Conservation (phyloP, 2,888 invertebrate genomes). For the Drosophila sordidapex region DNA sequence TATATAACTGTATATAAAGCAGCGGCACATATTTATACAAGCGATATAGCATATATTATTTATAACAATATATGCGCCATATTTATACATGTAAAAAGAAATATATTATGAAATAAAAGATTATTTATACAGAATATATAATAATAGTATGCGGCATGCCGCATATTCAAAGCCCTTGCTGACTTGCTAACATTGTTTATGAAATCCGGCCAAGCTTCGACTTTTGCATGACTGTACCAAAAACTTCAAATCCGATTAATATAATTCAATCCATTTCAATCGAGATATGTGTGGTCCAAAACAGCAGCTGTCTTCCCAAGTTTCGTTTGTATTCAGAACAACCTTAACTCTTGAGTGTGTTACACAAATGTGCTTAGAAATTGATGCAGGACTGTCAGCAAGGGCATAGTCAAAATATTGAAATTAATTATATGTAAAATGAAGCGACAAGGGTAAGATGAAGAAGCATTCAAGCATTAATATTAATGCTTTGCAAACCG, state of each 20-base stretch:
- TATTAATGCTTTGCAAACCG: conserved; percentile 83
- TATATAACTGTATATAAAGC: conserved; percentile 5
- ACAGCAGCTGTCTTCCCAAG: neutral
- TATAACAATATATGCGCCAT: conserved; percentile 18
- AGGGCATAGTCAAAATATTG: conserved; percentile 36
- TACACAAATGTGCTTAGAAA: neutral
- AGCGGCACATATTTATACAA: neutral
- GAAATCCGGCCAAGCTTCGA: neutral
- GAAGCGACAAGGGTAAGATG: conserved; percentile 53
- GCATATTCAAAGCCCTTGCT: conserved; percentile 11
- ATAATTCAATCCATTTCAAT: neutral
- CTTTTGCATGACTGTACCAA: neutral
- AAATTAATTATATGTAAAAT: conserved; percentile 48
- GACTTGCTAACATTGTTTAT: neutral
- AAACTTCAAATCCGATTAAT: neutral
- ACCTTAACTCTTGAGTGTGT: neutral
- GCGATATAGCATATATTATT: conserved; percentile 1
- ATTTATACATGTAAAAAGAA: conserved; percentile 23
- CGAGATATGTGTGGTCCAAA: neutral
- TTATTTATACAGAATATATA: conserved; percentile 12
- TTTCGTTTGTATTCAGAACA: neutral
- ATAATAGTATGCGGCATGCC: conserved; percentile 16
- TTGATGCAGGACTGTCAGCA: conserved; percentile 8
- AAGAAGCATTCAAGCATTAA: conserved; percentile 59
- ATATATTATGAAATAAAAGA: conserved; percentile 9